A percentile compares a stretch with the other conserved stretches of the same genome.
These are phyloP conservation scores for Doryteuthis pealeii DNA, from an alignment of 1,140 invertebrate species.

Conservation along the genomic window DNA sequence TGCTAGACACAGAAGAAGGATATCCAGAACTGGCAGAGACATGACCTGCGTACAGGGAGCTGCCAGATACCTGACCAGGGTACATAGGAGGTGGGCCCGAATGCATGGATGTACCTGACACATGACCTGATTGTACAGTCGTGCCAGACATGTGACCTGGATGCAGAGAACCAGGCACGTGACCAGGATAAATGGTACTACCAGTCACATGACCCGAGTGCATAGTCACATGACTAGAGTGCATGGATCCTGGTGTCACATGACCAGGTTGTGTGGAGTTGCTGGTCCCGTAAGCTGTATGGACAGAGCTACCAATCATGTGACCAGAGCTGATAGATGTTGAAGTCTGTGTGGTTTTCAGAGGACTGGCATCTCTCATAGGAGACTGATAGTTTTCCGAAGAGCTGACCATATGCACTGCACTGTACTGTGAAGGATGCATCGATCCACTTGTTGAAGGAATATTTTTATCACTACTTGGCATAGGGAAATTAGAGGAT, in stretches of 20 bases:
- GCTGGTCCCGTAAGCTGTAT: not conserved
- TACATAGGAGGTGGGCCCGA: not conserved
- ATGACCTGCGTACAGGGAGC: not conserved
- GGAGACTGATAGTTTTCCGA: not conserved
- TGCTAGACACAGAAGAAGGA: not conserved
- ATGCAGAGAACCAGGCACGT: not conserved
- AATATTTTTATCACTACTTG: too few species aligned
- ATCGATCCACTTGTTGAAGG: too few species aligned
- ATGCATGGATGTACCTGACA: not conserved
- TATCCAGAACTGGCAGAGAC: not conserved
- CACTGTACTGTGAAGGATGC: too few species aligned
- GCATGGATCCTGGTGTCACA: not conserved
- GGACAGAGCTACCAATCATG: not conserved
- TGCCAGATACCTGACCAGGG: not conserved
- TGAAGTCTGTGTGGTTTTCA: not conserved
- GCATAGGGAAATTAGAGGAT: too few species aligned
- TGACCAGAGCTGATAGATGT: conserved; percentile 1
- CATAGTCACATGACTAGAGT: not conserved
- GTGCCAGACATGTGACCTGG: not conserved
- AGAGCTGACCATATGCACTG: not conserved
- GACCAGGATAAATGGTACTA: not conserved
- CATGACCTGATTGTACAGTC: not conserved
- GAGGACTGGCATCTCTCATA: not conserved
- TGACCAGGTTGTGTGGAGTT: not conserved
- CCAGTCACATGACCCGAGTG: not conserved